Base-by-base conservation (phyloP, 2,888 invertebrate species). In the Protophormia terraenovae region DNA sequence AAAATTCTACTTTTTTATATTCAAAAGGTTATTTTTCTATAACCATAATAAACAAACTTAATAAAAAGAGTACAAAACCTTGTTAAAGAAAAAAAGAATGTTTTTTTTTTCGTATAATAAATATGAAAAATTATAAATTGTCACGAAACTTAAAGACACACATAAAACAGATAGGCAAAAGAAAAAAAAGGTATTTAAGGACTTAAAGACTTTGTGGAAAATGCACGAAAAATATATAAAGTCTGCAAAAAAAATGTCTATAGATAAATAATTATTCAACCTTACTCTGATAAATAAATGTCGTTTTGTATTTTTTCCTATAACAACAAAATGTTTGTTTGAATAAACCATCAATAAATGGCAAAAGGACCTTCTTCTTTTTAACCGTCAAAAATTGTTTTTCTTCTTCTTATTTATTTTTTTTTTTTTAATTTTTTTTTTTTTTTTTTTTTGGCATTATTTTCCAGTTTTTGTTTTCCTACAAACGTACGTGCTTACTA, bases 111-210 rank as follows among this genome's bases (percentile, higher is more conserved):
- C n/a, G n/a, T n/a, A n/a, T n/a, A 19, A 62, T 50, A 24, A 38
- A 66, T 62, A 62, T 75, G n/a, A 67, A 19, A 67, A 67, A 81
- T 81, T 75, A 62, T 62, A 50, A 75, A 67, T 75, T 69, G 62
- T 75, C 81, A 75, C 75, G 81, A 50, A 75, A 64, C n/a, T 16
- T 45, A 14, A 27, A 45, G 32, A 8, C 2, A 1, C 7, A 8
- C 35, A 5, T 6, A 38, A 62, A 38, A 3, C 38, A 14, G n/a
- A n/a, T n/a, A n/a, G n/a, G n/a, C n/a, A n/a, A n/a, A n/a, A n/a
- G n/a, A 53, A 29, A 53, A 35, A 14, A n/a, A n/a, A 41, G 1
- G 14, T 1, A 2, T 41, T 41, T 32, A 32, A 8, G 32, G 6
- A n/a, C n/a, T 3, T n/a, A n/a, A 41, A 6, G 41, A n/a, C 41